Evolutionary conservation across 2,113 vertebrate genomes (phyloP).

Genomic region (Dromiciops gliroides): DNA sequence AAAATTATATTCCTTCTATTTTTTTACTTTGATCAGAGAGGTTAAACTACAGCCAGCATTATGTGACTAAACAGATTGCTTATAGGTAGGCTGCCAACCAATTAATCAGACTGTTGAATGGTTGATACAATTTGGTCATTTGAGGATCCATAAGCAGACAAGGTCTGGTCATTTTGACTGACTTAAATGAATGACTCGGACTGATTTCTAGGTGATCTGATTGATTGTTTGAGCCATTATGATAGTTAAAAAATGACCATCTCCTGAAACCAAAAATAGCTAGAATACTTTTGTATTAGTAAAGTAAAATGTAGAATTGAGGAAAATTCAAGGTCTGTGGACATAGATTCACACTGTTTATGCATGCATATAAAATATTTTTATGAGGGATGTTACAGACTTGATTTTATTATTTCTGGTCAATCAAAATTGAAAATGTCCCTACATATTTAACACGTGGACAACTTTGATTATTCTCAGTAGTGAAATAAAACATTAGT

Average conservation of each 20-base stretch:
- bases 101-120: constrained; percentile 12
- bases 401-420: neutral
- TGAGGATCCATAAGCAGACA: neutral
- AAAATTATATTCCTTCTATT: neutral
- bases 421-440: neutral
- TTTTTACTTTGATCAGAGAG: constrained; percentile 3
- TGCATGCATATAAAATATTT: neutral
- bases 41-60: constrained; percentile 27
- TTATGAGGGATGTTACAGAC: neutral
- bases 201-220: neutral
- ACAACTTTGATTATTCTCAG: neutral
- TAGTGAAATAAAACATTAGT: neutral
- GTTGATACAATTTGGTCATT: constrained; percentile 41
- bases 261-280: neutral
- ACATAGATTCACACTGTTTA: neutral
- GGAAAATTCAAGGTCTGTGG: neutral
- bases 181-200: neutral
- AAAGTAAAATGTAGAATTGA: neutral
- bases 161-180: neutral
- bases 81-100: constrained; percentile 10
- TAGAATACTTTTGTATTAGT: neutral
- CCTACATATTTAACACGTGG: neutral
- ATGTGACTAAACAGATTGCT: constrained; percentile 20
- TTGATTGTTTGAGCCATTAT: neutral
- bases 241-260: neutral